Evolutionary conservation across 2,888 invertebrate species (phyloP), one percentile per base, ranked within the genome.

Genomic region (Agrochola lychnidis): DNA sequence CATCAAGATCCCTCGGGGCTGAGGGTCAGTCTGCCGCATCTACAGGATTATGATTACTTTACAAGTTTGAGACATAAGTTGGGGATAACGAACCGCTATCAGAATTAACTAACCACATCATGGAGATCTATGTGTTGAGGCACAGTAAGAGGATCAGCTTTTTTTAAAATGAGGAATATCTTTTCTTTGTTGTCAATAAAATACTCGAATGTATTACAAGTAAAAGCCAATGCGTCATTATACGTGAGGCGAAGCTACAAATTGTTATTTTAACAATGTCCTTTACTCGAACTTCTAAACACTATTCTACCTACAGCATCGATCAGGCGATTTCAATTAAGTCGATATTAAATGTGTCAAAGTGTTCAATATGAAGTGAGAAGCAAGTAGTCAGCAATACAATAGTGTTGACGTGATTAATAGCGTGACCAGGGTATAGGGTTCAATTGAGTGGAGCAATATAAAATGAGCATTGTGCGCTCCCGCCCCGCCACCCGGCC

Each of bases 341-440:
- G 64, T 40, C 73, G 64, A 66, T 81, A 77, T 79, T 71, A 82
- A 86, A 85, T 81, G 83, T 82, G 79, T 84, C 82, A 77, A 83
- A 86, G 82, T 80, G 83, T 88, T 89, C 85, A 87, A 90, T 89
- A 88, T 88, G 87, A 90, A 88, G 81, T 85, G 81, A 84, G 79
- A 83, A 89, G 84, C 81, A 85, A 87, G 86, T 88, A 87, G 85
- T 83, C 85, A 85, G 84, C 85, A 89, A 81, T 87, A 91, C 90
- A 92, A 91, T 90, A 86, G 90, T 84, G 90, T 87, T 85, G 89
- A 88, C 88, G 87, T 93, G 93, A 93, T 93, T 93, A 93, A 93
- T 93, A 89, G 86, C 87, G 84, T 89, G 87, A 88, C 89, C 87
- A 84, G 83, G 82, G 87, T 88, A 89, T 86, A 82, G 83, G 82